Percentiles rank a stretch among this genome's conserved stretches.
phyloP scores from a whole-genome alignment of 2,113 vertebrate genomes.

The Urocitellus parryii region DNA sequence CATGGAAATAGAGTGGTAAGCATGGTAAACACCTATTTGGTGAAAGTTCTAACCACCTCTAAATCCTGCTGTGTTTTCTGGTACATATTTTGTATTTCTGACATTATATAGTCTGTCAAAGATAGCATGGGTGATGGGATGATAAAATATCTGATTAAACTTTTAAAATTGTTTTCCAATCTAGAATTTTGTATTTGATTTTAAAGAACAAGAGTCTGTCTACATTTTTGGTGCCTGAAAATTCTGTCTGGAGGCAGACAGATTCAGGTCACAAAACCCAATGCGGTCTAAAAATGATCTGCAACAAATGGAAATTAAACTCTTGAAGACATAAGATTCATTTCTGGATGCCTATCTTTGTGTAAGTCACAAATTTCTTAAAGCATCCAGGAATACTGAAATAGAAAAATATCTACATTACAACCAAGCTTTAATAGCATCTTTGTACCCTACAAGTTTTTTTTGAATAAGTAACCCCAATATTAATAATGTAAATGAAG shows the following conservation, averaged over 20 bases:
- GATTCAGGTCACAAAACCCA: background rate
- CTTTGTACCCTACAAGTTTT: background rate
- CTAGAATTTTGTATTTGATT: background rate
- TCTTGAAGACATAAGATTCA: background rate
- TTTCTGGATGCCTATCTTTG: background rate
- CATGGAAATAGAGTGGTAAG: rapidly evolving
- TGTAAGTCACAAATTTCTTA: background rate
- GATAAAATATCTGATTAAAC: background rate
- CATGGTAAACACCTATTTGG: background rate
- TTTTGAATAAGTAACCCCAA: background rate
- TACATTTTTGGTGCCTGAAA: background rate
- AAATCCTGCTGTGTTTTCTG: background rate
- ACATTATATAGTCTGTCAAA: background rate
- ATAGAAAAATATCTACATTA: background rate
- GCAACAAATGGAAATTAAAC: background rate
- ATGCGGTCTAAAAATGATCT: background rate
- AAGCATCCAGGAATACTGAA: background rate
- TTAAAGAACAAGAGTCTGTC: background rate
- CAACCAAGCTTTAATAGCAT: background rate
- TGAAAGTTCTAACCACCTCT: background rate
- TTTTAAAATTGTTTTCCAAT: background rate
- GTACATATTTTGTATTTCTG: background rate
- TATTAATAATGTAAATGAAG: background rate
- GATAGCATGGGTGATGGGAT: background rate
- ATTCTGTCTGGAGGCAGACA: background rate